These are phyloP conservation scores for Oscheius sp. DNA, from an alignment of 2,888 invertebrate species.

Conservation along the genomic window DNA sequence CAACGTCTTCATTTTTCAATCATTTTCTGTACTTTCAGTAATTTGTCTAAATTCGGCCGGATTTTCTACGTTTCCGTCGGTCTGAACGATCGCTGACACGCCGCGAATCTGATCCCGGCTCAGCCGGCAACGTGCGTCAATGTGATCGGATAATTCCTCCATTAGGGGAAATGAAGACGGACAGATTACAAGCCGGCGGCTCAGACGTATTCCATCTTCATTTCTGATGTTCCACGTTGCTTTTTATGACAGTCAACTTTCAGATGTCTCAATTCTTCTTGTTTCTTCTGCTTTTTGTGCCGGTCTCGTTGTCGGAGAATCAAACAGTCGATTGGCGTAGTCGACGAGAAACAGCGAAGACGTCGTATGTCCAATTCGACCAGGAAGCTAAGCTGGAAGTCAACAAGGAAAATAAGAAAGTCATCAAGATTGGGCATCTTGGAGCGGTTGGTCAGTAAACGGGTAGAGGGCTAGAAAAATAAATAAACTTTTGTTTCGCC, in stretches of 20 bases:
- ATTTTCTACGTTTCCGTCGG: background rate
- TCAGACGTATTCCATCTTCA: background rate
- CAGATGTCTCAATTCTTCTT: background rate
- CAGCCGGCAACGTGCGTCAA: too few relatives aligned
- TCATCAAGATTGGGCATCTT: slow-evolving; percentile 56
- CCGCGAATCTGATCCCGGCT: background rate
- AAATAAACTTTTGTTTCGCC: too few relatives aligned
- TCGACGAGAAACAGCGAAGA: slow-evolving; percentile 29
- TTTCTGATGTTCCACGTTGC: background rate
- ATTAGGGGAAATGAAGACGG: background rate
- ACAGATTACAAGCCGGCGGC: background rate
- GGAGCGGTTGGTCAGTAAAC: slow-evolving; percentile 52
- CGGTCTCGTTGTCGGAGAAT: background rate
- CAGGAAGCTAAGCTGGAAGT: slow-evolving; percentile 47
- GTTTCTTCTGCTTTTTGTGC: background rate
- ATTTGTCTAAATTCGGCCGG: background rate
- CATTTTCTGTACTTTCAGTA: too few relatives aligned
- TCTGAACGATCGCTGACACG: background rate
- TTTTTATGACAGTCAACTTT: background rate
- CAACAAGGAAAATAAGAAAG: slow-evolving; percentile 49
- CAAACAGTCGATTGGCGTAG: background rate
- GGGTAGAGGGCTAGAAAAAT: background rate
- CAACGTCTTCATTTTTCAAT: too few relatives aligned
- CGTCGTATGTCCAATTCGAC: slow-evolving; percentile 52
- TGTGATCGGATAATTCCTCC: background rate